A percentile compares a stretch with the other conserved stretches of the same genome.
phyloP scores from a whole-genome alignment of 2,888 invertebrate genomes.

The Lapara coniferarum region DNA sequence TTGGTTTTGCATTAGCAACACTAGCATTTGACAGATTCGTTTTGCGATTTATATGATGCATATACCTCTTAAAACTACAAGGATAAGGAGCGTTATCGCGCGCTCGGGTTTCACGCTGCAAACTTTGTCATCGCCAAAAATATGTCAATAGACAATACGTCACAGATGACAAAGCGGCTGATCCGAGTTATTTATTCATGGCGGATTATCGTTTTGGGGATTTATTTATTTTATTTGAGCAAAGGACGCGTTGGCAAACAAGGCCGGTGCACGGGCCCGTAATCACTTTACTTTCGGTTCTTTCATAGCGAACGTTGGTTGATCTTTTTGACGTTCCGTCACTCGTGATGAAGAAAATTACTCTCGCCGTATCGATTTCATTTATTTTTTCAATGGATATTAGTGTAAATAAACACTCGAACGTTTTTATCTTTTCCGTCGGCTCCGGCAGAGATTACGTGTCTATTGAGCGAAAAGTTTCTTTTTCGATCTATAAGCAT shows the following conservation, averaged over 20 bases:
- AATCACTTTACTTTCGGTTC: conserved; percentile 69
- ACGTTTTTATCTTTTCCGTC: conserved; percentile 28
- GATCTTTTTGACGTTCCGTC: conserved; percentile 69
- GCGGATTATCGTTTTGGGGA: conserved; percentile 69
- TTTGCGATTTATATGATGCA: background rate
- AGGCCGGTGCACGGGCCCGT: conserved; percentile 50
- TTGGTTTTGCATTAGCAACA: background rate
- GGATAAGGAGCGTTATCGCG: background rate
- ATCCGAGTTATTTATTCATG: conserved; percentile 79
- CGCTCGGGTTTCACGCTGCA: background rate
- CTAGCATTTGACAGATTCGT: background rate
- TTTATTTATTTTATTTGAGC: conserved; percentile 66
- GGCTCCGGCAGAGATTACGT: background rate
- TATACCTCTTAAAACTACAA: background rate
- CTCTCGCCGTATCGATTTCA: conserved; percentile 59
- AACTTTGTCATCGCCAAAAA: conserved; percentile 47
- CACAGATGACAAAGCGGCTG: conserved; percentile 72
- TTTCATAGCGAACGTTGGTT: conserved; percentile 42
- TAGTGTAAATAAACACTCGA: conserved; percentile 66
- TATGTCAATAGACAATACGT: conserved; percentile 77
- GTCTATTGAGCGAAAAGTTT: conserved; percentile 19
- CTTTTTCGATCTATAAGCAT: conserved; percentile 7
- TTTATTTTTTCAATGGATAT: conserved; percentile 42
- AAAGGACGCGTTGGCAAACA: conserved; percentile 71
- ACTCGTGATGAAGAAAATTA: conserved; percentile 67